Percentiles rank a stretch among this genome's conserved stretches.
Evolutionary conservation across 1,140 invertebrate genomes (phyloP).

Genomic region (Calosoma granatense): DNA sequence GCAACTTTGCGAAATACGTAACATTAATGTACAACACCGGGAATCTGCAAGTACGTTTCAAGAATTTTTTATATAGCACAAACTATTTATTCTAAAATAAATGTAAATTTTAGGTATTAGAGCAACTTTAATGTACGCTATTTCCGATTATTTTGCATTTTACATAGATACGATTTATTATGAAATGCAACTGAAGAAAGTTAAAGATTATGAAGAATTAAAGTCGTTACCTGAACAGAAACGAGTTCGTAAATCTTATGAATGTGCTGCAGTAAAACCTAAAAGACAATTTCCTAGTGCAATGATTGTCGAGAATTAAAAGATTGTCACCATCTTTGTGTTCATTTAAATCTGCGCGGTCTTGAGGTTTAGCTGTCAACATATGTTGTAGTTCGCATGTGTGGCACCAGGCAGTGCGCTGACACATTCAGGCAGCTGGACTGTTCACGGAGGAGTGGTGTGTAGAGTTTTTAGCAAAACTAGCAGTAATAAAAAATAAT

Average conservation of each 20-base stretch:
- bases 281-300: too few species aligned
- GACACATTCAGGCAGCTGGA: not conserved
- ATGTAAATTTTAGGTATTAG: not conserved
- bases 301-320: too few species aligned
- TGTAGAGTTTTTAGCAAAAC: not conserved
- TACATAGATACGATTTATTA: not conserved
- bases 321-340: too few species aligned
- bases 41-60: not conserved
- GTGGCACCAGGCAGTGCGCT: not conserved
- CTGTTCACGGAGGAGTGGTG: slow-evolving; percentile 4
- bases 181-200: not conserved
- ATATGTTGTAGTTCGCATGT: not conserved
- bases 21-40: not conserved
- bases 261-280: too few species aligned
- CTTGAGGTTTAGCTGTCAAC: too few species aligned
- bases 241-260: too few species aligned
- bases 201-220: not conserved
- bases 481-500: not conserved
- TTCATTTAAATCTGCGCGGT: too few species aligned
- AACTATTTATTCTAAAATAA: not conserved
- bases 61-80: not conserved
- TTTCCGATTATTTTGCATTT: not conserved
- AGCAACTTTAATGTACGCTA: not conserved
- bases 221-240: too few species aligned
- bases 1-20: not conserved